Evolutionary conservation across 2,797 vertebrate genomes (phyloP).

Genomic region (Xerus rutilus): DNA sequence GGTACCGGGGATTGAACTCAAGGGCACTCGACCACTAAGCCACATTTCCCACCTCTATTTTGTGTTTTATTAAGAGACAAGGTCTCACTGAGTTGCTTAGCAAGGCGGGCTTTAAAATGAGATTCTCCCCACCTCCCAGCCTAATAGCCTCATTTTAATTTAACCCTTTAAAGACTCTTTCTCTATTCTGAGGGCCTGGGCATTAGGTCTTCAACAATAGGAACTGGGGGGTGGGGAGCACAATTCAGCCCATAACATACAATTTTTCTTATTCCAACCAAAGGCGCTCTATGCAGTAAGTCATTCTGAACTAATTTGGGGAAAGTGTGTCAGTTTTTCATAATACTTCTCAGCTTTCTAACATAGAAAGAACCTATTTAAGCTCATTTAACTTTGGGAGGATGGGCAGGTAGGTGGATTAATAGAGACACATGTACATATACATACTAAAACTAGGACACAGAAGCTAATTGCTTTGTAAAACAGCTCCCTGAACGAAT

Average conservation of each 20-base stretch:
- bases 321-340: neutral
- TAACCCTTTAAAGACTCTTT: neutral
- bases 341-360: slow-evolving; percentile 16
- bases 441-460: neutral
- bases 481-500: neutral
- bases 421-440: neutral
- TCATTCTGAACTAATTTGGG: slow-evolving; percentile 5
- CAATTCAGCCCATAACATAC: neutral
- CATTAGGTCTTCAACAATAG: neutral
- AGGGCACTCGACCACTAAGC: too few relatives aligned
- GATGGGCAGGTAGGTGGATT: neutral
- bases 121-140: too few relatives aligned
- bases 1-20: too few relatives aligned
- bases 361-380: slow-evolving; percentile 14
- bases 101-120: too few relatives aligned
- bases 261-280: neutral
- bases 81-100: too few relatives aligned
- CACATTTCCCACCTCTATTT: too few relatives aligned
- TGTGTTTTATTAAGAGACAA: too few relatives aligned
- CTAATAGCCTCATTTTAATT: neutral
- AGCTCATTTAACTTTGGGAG: slow-evolving; percentile 22
- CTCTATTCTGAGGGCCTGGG: neutral
- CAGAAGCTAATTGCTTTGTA: neutral
- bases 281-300: neutral
- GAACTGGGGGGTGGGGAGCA: neutral